phyloP scores from a whole-genome alignment of 1,140 invertebrate genomes.

The Aplysia californica region DNA sequence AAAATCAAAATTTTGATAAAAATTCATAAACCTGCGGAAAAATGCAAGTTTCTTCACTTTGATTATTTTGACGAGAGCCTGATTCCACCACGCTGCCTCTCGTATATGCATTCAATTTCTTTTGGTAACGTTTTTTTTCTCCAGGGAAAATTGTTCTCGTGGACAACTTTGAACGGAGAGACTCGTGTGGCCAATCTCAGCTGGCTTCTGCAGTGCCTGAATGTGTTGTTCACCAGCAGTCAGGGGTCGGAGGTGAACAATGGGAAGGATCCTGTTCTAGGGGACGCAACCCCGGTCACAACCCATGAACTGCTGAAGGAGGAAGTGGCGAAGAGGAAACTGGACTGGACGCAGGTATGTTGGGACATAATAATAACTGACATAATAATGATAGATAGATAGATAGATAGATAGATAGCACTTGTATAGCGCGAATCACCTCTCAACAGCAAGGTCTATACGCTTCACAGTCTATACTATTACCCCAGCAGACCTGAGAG shows the following conservation, averaged over 20 bases:
- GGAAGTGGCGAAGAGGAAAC: not conserved
- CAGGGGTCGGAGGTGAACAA: not conserved
- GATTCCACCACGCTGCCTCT: too few relatives aligned
- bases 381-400: not conserved
- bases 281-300: not conserved
- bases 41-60: too few relatives aligned
- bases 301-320: not conserved
- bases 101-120: too few relatives aligned
- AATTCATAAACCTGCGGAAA: too few relatives aligned
- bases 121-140: too few relatives aligned
- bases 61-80: too few relatives aligned
- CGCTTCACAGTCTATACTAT: not conserved
- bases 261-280: not conserved
- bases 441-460: too few relatives aligned
- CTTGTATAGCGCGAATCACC: not conserved
- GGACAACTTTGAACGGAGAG: not conserved
- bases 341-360: not conserved
- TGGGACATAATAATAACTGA: not conserved
- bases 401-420: not conserved
- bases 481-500: not conserved
- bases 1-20: too few relatives aligned
- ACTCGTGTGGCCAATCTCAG: not conserved
- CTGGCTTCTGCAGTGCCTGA: not conserved
- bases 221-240: not conserved
- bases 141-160: conserved; percentile 4